Percentiles rank a stretch among this genome's conserved stretches.
Conservation (phyloP, 2,888 invertebrate species). For the Aphrophora alni region DNA sequence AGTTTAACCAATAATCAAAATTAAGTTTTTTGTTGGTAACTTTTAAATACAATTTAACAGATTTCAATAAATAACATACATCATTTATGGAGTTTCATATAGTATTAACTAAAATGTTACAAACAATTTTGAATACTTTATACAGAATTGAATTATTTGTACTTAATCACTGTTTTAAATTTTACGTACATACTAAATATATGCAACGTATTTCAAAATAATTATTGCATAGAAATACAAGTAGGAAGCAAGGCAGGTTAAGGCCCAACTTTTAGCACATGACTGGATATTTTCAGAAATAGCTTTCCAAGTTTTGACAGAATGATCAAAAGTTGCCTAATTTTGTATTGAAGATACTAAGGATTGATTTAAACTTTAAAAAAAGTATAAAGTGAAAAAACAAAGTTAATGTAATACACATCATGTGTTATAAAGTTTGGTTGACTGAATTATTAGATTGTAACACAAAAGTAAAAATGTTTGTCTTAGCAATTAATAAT, state of each 20-base stretch:
- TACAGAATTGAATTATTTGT: background rate
- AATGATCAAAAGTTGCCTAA: background rate
- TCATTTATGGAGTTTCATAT: background rate
- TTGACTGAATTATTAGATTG: no score
- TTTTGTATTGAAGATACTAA: background rate
- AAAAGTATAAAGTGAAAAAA: background rate
- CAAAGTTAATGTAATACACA: background rate
- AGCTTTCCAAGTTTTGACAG: background rate
- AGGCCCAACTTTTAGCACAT: background rate
- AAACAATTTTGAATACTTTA: background rate
- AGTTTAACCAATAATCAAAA: background rate
- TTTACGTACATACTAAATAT: background rate
- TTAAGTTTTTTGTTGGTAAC: background rate
- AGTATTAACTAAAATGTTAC: background rate
- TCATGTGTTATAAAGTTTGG: no score
- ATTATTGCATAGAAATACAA: background rate
- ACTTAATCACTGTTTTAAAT: background rate
- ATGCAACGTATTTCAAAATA: background rate
- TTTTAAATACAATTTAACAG: background rate
- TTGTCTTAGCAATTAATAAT: no score
- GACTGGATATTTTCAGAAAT: background rate
- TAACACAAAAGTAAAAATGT: no score
- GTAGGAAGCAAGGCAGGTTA: background rate
- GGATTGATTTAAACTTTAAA: background rate
- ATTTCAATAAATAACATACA: background rate